Evolutionary conservation across 2,888 invertebrate species (phyloP).

Genomic region (Epinotia bilunana): DNA sequence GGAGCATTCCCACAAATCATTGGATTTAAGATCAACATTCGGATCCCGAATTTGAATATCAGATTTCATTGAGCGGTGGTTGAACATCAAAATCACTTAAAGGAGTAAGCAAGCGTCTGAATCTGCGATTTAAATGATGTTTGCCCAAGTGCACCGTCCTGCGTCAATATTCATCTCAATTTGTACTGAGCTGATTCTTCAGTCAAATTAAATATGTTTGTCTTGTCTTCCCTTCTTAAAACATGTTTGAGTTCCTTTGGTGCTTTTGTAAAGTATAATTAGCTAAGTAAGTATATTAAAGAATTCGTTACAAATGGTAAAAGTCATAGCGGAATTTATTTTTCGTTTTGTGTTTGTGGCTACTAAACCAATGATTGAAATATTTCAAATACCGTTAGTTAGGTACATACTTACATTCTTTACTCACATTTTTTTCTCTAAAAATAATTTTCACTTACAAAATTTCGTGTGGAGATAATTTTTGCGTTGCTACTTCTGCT

Average conservation of each 20-base stretch:
- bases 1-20: conserved; percentile 44
- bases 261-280: conserved; percentile 22
- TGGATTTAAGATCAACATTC: conserved; percentile 46
- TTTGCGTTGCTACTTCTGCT: no score
- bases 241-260: not conserved
- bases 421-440: no score
- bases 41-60: conserved; percentile 46
- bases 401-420: no score
- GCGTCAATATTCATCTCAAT: conserved; percentile 42
- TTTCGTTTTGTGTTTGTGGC: no score
- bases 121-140: conserved; percentile 66
- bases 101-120: conserved; percentile 55
- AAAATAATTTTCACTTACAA: no score
- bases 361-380: no score
- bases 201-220: conserved; percentile 27
- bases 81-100: conserved; percentile 57
- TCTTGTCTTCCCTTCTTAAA: conserved; percentile 18
- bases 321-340: no score
- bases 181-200: conserved; percentile 31
- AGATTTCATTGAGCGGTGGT: conserved; percentile 37
- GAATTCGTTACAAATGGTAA: not conserved
- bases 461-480: no score
- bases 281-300: not conserved
- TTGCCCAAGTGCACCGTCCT: conserved; percentile 55
- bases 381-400: no score